Evolutionary conservation across 2,888 invertebrate genomes (phyloP).

Genomic region (Agrotis exclamationis): DNA sequence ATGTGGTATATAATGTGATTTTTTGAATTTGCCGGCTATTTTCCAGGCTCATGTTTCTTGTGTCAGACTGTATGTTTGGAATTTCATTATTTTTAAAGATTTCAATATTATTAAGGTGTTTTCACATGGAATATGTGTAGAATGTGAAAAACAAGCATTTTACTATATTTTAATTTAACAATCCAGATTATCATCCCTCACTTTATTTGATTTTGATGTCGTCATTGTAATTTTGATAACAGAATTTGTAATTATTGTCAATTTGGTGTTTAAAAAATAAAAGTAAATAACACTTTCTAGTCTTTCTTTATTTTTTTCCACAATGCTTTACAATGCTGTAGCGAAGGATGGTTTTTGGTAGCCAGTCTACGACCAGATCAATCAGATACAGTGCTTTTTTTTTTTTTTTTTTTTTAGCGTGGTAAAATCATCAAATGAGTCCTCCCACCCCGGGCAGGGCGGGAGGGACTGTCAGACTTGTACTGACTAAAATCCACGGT

Average conservation of each 20-base stretch:
- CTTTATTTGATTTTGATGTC: constrained; percentile 55
- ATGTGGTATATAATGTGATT: no score
- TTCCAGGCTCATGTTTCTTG: no score
- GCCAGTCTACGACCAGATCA: not conserved
- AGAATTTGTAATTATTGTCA: constrained; percentile 74
- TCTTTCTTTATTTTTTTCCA: constrained; percentile 43
- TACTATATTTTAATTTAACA: no score
- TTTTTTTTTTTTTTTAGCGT: no score
- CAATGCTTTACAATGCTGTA: not conserved
- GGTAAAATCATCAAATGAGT: no score
- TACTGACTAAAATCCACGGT: no score
- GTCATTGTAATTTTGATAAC: constrained; percentile 69
- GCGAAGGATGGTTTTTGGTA: not conserved
- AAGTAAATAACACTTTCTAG: constrained; percentile 58
- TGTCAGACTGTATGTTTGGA: no score
- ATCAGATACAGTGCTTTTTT: not conserved
- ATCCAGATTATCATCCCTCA: constrained; percentile 34
- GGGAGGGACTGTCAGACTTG: no score
- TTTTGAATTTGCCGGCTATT: no score
- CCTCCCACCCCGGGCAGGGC: no score
- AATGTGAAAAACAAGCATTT: no score
- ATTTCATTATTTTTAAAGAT: not conserved
- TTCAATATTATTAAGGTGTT: constrained; percentile 22
- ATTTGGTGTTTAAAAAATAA: constrained; percentile 73
- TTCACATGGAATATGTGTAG: not conserved